phyloP scores from a whole-genome alignment of 1,140 invertebrate genomes.

The Brachionus koreanus region DNA sequence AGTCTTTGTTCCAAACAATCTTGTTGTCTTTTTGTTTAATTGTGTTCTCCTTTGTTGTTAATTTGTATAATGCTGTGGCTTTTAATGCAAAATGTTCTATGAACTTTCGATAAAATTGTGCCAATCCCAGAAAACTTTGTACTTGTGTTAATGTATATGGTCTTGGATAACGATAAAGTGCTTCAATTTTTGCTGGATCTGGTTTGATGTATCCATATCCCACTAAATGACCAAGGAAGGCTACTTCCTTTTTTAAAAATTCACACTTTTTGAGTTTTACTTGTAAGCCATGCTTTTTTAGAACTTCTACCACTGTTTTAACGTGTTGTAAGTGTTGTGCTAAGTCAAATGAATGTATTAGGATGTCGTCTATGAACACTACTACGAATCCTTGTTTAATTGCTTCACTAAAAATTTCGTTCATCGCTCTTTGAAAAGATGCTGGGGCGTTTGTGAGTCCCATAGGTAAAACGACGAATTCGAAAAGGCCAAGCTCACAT shows the following conservation, averaged over 20 bases:
- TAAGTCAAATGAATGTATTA: neutral
- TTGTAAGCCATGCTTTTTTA: slow-evolving; percentile 53
- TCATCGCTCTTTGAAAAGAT: slow-evolving; percentile 52
- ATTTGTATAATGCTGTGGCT: neutral
- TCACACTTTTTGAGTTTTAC: slow-evolving; percentile 56
- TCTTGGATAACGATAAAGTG: slow-evolving; percentile 45
- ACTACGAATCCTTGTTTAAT: neutral
- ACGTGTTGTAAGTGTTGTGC: neutral
- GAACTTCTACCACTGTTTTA: slow-evolving; percentile 50
- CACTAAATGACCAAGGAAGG: slow-evolving; percentile 46
- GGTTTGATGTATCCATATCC: slow-evolving; percentile 45
- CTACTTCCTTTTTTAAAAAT: slow-evolving; percentile 48
- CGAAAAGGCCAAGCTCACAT: slow-evolving; percentile 43
- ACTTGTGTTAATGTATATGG: slow-evolving; percentile 44
- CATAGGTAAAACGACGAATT: slow-evolving; percentile 55
- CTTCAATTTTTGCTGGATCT: slow-evolving; percentile 46
- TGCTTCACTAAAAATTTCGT: slow-evolving; percentile 44
- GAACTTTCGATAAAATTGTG: slow-evolving; percentile 23
- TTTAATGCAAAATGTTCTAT: neutral
- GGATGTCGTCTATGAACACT: neutral
- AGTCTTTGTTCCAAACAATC: neutral
- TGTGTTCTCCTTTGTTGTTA: neutral
- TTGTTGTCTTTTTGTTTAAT: neutral
- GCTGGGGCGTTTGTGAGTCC: slow-evolving; percentile 55
- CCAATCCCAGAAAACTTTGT: slow-evolving; percentile 49